A percentile compares a stretch with the other conserved stretches of the same genome.
These are phyloP conservation scores for Chinchilla lanigera DNA, from an alignment of 2,113 vertebrate species.

Conservation along the genomic window DNA sequence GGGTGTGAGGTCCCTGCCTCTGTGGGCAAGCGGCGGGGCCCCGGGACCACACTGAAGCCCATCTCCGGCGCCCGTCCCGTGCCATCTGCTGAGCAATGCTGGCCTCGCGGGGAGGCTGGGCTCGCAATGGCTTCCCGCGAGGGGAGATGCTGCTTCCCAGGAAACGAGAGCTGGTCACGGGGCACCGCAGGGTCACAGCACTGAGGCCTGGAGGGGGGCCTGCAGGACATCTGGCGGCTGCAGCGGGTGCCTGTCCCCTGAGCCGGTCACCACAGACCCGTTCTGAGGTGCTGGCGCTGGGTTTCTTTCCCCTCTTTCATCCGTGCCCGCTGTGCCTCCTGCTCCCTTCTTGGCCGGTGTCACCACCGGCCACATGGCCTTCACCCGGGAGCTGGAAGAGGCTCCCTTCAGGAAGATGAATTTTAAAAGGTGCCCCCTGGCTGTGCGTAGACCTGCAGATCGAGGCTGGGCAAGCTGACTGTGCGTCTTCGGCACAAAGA, in stretches of 20 bases:
- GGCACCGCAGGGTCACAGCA: neutral
- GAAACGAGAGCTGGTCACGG: neutral
- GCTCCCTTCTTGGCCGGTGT: no score
- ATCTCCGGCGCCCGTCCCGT: accelerated
- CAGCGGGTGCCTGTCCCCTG: neutral
- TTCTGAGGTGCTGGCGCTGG: neutral
- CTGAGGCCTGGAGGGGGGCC: no score
- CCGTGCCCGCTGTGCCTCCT: neutral
- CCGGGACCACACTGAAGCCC: no score
- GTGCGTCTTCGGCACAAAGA: neutral
- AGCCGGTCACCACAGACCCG: neutral
- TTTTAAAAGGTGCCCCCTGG: neutral
- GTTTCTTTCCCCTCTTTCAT: neutral
- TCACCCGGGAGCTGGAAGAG: neutral
- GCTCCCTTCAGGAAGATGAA: neutral
- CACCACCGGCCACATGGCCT: accelerated
- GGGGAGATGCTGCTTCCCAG: neutral
- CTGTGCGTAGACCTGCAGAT: neutral
- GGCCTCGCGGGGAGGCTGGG: neutral
- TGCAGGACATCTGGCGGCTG: no score
- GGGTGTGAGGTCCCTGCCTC: neutral
- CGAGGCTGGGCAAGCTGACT: no score
- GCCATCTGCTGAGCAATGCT: neutral
- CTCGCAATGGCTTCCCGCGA: neutral
- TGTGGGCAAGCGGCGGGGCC: neutral